Base-by-base conservation (phyloP, 2,797 vertebrate species). In the Silurus aristotelis region DNA sequence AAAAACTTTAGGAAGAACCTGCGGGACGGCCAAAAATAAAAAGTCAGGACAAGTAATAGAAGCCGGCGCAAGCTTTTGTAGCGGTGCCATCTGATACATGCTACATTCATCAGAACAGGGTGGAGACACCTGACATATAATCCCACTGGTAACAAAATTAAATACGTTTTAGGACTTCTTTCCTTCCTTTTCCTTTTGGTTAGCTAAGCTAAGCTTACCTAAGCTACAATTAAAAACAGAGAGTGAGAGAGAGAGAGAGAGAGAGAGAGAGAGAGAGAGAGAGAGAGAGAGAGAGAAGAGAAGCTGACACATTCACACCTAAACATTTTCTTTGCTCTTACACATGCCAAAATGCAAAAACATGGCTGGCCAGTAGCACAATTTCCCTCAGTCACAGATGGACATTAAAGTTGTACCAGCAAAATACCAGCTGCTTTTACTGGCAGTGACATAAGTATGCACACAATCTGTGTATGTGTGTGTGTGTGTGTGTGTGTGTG, bases 1-100 rank as follows among this genome's bases (percentile, higher is more conserved):
- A 99, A 99, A 94, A 99, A 99, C 94, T 99, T 99, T 92, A 99
- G 96, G 95, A 99, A 99, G 94, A 99, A 99, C 93, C 98, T 99
- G 94, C 89, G 94, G 80, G 94, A 90, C 92, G 89, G 89, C 83
- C 80, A 78, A 38, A 87, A 79, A 86, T 2, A 75, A 56, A 27
- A 56, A 79, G 80, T 83, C 70, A 86, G 73, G 38, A 78, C 15
- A 67, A 68, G 64, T 46, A 77, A 83, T 38, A 68, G 60, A 82
- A 80, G 15, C 27, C 12, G 48, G 71, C 31, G 20, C 17, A 58
- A 81, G 31, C 70, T 85, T 85, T 73, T 85, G 60, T 31, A 68
- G 71, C 6, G 0, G 22, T 60, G 84, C 19, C 22, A 82, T 73
- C 55, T n/a, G 46, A 82, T 82, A 68, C 79, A 67, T 14, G 27